Percentiles rank a stretch among this genome's conserved stretches.
phyloP scores from a whole-genome alignment of 2,113 vertebrate species.

The Catharus bicknelli region DNA sequence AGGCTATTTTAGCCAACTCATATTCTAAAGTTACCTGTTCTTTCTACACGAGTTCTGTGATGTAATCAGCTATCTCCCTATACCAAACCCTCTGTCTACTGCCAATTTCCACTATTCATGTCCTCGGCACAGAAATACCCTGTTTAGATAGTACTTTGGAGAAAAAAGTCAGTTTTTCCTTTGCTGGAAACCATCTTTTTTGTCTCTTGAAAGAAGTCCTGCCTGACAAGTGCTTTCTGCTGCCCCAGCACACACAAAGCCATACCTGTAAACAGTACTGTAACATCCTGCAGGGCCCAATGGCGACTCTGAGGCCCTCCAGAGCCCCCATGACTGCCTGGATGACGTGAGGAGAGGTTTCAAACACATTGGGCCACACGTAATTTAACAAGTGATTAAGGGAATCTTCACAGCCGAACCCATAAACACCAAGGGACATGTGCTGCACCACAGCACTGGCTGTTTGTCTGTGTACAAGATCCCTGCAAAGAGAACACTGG shows the following conservation, averaged over 20 bases:
- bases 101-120: not conserved
- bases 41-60: not conserved
- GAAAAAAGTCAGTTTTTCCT: not conserved
- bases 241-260: fast-evolving
- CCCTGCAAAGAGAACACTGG: slow-evolving; percentile 71
- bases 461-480: slow-evolving; percentile 95
- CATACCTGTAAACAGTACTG: slow-evolving; percentile 97
- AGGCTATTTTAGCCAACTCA: not conserved
- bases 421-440: slow-evolving; percentile 97
- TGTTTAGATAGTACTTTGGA: not conserved
- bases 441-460: slow-evolving; percentile 98
- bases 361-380: slow-evolving; percentile 97
- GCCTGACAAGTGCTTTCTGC: not conserved
- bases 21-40: not conserved
- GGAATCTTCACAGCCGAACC: slow-evolving; percentile 96
- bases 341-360: slow-evolving; percentile 97
- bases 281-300: slow-evolving; percentile 96
- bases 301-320: slow-evolving; percentile 93
- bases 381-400: slow-evolving; percentile 97
- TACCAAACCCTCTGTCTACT: not conserved
- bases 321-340: slow-evolving; percentile 98
- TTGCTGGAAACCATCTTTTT: not conserved
- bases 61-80: not conserved
- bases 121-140: not conserved
- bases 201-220: not conserved